phyloP scores from a whole-genome alignment of 2,888 invertebrate genomes.

The Octonoba sinensis region DNA sequence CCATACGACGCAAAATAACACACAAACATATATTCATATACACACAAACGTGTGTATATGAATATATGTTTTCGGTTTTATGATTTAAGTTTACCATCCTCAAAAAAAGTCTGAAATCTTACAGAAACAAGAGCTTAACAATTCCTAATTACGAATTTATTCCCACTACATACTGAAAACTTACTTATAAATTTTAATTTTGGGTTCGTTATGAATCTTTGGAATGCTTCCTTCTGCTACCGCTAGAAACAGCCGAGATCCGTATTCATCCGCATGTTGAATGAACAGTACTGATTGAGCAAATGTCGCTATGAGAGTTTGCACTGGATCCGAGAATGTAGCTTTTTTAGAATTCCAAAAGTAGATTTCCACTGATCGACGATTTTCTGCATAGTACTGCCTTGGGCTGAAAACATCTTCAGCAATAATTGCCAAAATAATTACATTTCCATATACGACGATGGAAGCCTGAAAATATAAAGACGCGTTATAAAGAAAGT shows the following conservation, averaged over 20 bases:
- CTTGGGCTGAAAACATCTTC: conserved; percentile 9
- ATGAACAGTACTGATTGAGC: conserved; percentile 43
- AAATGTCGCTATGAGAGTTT: conserved; percentile 29
- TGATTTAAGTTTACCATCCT: too few relatives aligned
- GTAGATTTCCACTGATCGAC: conserved; percentile 38
- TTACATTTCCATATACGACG: conserved; percentile 1
- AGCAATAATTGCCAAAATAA: conserved; percentile 27
- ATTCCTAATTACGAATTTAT: too few relatives aligned
- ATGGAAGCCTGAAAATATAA: conserved; percentile 39
- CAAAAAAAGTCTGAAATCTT: too few relatives aligned
- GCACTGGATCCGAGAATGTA: conserved; percentile 20
- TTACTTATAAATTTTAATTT: conserved; percentile 43
- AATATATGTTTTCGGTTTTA: too few relatives aligned
- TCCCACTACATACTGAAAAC: too few relatives aligned
- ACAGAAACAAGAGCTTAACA: too few relatives aligned
- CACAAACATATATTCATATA: too few relatives aligned
- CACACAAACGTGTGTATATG: too few relatives aligned
- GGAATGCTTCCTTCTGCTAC: conserved; percentile 43
- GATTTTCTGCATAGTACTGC: neutral
- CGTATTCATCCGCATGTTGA: conserved; percentile 10
- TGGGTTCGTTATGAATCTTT: conserved; percentile 35
- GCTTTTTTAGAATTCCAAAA: conserved; percentile 27
- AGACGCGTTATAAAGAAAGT: too few relatives aligned
- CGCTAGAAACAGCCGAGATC: conserved; percentile 20
- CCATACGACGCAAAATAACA: too few relatives aligned